Conservation (phyloP, 1,140 invertebrate species). For the Phymastichus coffea region DNA sequence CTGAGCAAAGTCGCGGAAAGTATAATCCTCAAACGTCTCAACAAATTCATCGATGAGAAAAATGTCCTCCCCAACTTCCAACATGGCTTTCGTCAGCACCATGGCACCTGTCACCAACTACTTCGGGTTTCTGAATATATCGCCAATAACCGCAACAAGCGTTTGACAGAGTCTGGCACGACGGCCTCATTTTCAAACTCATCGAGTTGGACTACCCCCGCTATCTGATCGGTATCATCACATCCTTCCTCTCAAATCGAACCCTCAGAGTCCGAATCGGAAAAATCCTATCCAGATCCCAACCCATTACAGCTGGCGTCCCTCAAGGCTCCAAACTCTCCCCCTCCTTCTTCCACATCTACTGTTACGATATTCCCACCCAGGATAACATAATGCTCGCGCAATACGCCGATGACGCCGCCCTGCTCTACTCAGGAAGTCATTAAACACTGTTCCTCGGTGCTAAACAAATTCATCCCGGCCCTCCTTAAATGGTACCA, state of each 20-base stretch:
- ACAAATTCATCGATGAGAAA: not conserved
- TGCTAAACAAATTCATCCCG: not conserved
- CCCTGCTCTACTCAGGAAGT: not conserved
- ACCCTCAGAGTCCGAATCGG: not conserved
- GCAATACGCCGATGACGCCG: slow-evolving; percentile 6
- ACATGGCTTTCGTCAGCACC: too few species aligned
- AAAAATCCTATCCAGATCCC: too few species aligned
- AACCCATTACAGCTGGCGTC: too few species aligned
- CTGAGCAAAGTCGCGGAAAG: slow-evolving; percentile 24
- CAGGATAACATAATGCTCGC: slow-evolving; percentile 1
- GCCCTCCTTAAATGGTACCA: not conserved
- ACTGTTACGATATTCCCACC: too few species aligned
- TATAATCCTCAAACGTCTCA: slow-evolving; percentile 16
- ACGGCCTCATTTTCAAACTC: slow-evolving; percentile 35
- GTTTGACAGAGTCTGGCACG: slow-evolving; percentile 40
- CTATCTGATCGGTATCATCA: slow-evolving; percentile 19
- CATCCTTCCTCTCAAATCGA: slow-evolving; percentile 17
- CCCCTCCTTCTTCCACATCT: too few species aligned
- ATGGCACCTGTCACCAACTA: too few species aligned
- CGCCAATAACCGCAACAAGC: too few species aligned
- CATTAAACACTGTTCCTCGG: not conserved
- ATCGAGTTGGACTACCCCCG: slow-evolving; percentile 1
- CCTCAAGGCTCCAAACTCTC: too few species aligned
- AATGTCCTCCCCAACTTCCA: slow-evolving; percentile 13
- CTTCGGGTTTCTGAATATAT: too few species aligned